Evolutionary conservation across 1,140 invertebrate genomes (phyloP).

Genomic region (Bathynomus jamesi): DNA sequence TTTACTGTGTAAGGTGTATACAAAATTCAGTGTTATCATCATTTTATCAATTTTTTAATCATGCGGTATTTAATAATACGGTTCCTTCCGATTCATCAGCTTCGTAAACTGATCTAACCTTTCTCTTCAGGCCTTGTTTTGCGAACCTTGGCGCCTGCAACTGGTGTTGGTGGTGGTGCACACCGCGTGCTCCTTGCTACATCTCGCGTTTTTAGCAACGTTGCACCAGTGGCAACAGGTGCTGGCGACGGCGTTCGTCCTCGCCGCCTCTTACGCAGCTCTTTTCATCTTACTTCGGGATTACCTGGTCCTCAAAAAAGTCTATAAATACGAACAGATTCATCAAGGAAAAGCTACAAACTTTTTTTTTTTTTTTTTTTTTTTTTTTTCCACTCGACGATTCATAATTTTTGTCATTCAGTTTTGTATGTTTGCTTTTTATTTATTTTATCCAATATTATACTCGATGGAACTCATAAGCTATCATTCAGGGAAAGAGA

Average conservation of each 20-base stretch:
- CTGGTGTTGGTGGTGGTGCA: slow-evolving; percentile 65
- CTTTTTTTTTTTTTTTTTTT: slow-evolving; percentile 32
- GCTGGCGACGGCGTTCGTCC: slow-evolving; percentile 69
- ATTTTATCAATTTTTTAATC: too few species aligned
- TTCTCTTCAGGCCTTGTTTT: slow-evolving; percentile 68
- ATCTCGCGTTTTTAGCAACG: slow-evolving; percentile 67
- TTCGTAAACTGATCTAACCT: too few species aligned
- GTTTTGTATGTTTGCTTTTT: too few species aligned
- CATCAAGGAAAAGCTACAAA: slow-evolving; percentile 55
- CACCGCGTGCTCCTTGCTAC: slow-evolving; percentile 60
- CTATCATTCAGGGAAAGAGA: too few species aligned
- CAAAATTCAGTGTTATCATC: too few species aligned
- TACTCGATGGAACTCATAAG: too few species aligned
- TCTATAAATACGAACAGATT: slow-evolving; percentile 65
- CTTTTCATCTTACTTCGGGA: slow-evolving; percentile 82
- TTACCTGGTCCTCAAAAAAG: slow-evolving; percentile 70
- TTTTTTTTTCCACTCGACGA: too few species aligned
- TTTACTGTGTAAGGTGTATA: too few species aligned
- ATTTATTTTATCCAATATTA: too few species aligned
- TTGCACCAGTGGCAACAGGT: slow-evolving; percentile 85
- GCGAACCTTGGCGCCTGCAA: slow-evolving; percentile 72
- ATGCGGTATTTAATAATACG: too few species aligned
- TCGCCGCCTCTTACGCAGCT: slow-evolving; percentile 84
- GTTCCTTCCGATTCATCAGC: too few species aligned
- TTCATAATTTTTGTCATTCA: too few species aligned